Evolutionary conservation across 2,888 invertebrate genomes (phyloP).

Genomic region (Mamestra brassicae): DNA sequence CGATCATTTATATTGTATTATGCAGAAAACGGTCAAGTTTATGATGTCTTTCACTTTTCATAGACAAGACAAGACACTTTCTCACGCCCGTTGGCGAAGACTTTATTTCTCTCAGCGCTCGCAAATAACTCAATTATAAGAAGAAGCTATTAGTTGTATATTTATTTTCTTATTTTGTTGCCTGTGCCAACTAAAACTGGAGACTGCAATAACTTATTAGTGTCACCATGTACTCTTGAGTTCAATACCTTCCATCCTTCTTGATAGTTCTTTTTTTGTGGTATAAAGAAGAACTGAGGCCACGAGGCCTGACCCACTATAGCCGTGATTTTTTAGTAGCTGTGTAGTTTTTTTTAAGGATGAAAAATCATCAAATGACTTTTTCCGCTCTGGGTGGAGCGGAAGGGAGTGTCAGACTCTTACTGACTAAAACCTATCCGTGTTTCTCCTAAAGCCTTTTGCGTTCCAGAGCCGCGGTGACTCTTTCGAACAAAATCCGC

Average conservation of each 20-base stretch:
- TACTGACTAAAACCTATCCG: too few relatives aligned
- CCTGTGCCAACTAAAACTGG: constrained; percentile 18
- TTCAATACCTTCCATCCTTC: neutral
- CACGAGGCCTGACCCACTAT: neutral
- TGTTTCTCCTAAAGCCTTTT: too few relatives aligned
- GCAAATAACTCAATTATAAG: constrained; percentile 22
- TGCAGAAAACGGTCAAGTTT: neutral
- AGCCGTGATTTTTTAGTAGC: neutral
- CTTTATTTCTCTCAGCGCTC: constrained; percentile 4
- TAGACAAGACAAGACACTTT: constrained; percentile 8
- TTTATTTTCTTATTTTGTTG: constrained; percentile 21
- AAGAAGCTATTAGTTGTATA: constrained; percentile 16
- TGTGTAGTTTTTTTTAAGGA: too few relatives aligned
- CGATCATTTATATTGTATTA: neutral
- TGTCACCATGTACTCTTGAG: neutral
- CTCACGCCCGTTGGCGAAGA: neutral
- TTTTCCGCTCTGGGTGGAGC: too few relatives aligned
- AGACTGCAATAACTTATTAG: neutral
- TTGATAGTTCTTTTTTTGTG: neutral
- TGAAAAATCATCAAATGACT: too few relatives aligned
- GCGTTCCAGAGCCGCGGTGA: too few relatives aligned
- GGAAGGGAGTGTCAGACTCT: too few relatives aligned
- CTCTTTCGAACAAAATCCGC: too few relatives aligned
- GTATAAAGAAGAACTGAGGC: too few relatives aligned
- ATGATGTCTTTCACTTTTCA: constrained; percentile 21